Conservation (phyloP, 2,888 invertebrate genomes). For the Macrophya annulata region DNA sequence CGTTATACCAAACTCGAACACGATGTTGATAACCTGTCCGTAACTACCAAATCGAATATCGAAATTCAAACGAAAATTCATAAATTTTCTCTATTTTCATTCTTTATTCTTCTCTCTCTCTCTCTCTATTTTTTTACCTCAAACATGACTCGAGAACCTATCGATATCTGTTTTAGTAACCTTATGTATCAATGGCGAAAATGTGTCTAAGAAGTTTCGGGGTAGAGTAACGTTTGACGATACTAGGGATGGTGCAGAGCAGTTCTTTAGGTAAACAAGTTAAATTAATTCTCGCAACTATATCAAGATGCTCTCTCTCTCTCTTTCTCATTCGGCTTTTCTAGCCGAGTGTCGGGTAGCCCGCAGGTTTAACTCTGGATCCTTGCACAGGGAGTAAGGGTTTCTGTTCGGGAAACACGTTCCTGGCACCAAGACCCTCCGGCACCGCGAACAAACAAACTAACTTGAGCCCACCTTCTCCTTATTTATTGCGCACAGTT, state of each 20-base stretch:
- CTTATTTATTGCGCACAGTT: constrained; percentile 53
- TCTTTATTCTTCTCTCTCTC: too few species aligned
- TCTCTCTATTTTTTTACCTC: background rate
- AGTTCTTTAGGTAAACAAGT: constrained; percentile 23
- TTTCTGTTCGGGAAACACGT: constrained; percentile 51
- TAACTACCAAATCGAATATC: background rate
- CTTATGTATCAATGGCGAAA: background rate
- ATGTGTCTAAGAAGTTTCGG: background rate
- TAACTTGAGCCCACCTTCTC: constrained; percentile 51
- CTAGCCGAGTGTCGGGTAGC: constrained; percentile 23
- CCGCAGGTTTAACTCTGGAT: constrained; percentile 41
- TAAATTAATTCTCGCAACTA: constrained; percentile 30
- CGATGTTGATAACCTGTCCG: constrained; percentile 15
- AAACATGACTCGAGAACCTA: background rate
- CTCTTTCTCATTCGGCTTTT: constrained; percentile 8
- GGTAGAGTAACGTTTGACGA: constrained; percentile 15
- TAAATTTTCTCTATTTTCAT: background rate
- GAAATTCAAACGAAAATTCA: constrained; percentile 1
- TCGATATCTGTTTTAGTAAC: background rate
- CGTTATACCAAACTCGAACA: constrained; percentile 22
- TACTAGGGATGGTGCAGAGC: background rate
- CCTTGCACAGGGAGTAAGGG: constrained; percentile 14
- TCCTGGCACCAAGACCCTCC: constrained; percentile 45
- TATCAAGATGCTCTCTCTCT: constrained; percentile 11
- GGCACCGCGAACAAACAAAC: constrained; percentile 54